Evolutionary conservation across 2,113 vertebrate genomes (phyloP).

Genomic region (Quiscalus mexicanus): DNA sequence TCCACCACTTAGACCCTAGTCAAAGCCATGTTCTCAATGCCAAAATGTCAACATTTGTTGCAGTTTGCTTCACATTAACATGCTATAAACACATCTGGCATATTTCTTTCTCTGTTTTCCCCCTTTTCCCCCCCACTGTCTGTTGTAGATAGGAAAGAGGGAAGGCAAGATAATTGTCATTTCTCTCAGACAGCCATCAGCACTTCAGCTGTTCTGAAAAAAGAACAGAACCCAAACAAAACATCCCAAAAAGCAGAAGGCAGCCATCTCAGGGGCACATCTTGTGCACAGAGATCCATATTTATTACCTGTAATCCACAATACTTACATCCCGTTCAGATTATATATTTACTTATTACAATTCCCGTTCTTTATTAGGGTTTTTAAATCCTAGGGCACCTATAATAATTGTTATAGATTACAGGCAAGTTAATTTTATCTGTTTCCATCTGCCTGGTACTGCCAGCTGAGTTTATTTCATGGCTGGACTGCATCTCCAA

Average conservation of each 20-base stretch:
- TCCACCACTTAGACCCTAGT: slow-evolving; percentile 36
- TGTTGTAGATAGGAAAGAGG: neutral
- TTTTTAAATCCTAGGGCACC: neutral
- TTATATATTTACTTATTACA: neutral
- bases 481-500: neutral
- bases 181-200: neutral
- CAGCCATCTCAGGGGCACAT: neutral
- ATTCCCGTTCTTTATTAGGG: neutral
- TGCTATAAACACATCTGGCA: neutral
- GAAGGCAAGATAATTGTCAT: neutral
- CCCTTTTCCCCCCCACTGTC: accelerated
- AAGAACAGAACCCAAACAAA: neutral
- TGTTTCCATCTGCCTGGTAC: neutral
- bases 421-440: neutral
- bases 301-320: neutral
- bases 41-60: slow-evolving; percentile 37
- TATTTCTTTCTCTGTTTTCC: neutral
- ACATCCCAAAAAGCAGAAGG: neutral
- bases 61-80: neutral
- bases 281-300: neutral
- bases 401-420: accelerated
- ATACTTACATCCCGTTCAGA: neutral
- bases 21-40: slow-evolving; percentile 43
- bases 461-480: neutral
- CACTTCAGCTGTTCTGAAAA: neutral